Evolutionary conservation across 2,888 invertebrate genomes (phyloP), one percentile per base, ranked within the genome.

Genomic region (Phytoseiulus persimilis): DNA sequence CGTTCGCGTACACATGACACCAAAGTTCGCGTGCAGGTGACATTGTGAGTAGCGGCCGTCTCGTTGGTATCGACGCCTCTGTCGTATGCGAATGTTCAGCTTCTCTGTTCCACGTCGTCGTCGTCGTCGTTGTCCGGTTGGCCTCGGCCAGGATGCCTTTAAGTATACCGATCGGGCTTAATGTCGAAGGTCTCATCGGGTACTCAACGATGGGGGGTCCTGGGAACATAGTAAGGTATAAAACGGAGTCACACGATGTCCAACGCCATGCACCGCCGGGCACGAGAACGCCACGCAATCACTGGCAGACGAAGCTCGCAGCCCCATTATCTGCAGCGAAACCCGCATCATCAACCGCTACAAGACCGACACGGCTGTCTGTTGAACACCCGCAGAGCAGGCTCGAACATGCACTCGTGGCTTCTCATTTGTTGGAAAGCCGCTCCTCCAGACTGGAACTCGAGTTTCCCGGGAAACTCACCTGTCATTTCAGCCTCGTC

Each of bases 401-500:
- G 65, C 9, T 23, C 2, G 65, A 65, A 65, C 46, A 46, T 46
- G 46, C 46, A 46, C n/a, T n/a, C 6, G 46, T 46, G 46, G 14
- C 14, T 11, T 46, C 46, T 46, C 46, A n/a, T n/a, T n/a, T n/a
- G n/a, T 14, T 14, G 46, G 46, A 46, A 46, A 46, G 14, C 46
- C 46, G 46, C 46, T 46, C 46, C n/a, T n/a, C n/a, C n/a, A n/a
- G n/a, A n/a, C n/a, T n/a, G 46, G 14, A 46, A 46, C 46, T n/a
- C n/a, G n/a, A 46, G 14, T 46, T 14, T 6, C 46, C 96, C 96
- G 39, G 96, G 96, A 93, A 96, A 96, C 92, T 96, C 96, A 46
- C 90, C 90, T 11, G 83, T 46, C 18, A 89, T 89, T 18, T 90
- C 90, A 23, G 87, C 28, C 9, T 87, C 87, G n/a, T n/a, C 32